Evolutionary conservation across 2,113 vertebrate genomes (phyloP).

Genomic region (Limnothrissa miodon): DNA sequence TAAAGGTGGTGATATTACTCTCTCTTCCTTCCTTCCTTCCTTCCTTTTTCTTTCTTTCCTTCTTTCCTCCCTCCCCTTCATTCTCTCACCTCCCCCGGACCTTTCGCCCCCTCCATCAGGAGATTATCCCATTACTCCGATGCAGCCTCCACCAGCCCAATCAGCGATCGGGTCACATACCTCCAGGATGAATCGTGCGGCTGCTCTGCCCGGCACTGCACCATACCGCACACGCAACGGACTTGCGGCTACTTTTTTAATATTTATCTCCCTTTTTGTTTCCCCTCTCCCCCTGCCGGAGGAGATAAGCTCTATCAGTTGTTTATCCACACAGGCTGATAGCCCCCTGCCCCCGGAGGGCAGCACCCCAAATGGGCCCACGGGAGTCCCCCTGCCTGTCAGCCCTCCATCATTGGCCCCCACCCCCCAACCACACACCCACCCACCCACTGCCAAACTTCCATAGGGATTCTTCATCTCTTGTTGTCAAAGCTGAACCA

Average conservation of each 20-base stretch:
- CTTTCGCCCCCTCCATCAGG: neutral
- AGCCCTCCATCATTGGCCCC: neutral
- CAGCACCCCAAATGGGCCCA: neutral
- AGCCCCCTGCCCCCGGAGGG: slow-evolving; percentile 36
- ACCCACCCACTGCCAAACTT: neutral
- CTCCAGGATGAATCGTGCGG: neutral
- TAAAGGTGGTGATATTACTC: slow-evolving; percentile 66
- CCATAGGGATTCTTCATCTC: neutral
- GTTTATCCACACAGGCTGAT: slow-evolving; percentile 26
- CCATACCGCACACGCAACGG: neutral
- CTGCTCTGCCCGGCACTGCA: neutral
- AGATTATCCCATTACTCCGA: slow-evolving; percentile 16
- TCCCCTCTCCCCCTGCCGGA: neutral
- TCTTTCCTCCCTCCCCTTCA: neutral
- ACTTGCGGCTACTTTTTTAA: neutral
- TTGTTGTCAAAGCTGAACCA: neutral
- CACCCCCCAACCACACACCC: too few species aligned
- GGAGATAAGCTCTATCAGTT: slow-evolving; percentile 12
- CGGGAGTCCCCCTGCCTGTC: neutral
- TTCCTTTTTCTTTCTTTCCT: slow-evolving; percentile 25
- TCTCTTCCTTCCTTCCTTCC: slow-evolving; percentile 42
- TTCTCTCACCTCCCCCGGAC: neutral
- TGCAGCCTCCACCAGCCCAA: neutral
- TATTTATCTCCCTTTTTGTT: neutral
- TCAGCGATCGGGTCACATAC: slow-evolving; percentile 5